Conservation (phyloP, 2,888 invertebrate species). For the Chaetoderma sp. region DNA sequence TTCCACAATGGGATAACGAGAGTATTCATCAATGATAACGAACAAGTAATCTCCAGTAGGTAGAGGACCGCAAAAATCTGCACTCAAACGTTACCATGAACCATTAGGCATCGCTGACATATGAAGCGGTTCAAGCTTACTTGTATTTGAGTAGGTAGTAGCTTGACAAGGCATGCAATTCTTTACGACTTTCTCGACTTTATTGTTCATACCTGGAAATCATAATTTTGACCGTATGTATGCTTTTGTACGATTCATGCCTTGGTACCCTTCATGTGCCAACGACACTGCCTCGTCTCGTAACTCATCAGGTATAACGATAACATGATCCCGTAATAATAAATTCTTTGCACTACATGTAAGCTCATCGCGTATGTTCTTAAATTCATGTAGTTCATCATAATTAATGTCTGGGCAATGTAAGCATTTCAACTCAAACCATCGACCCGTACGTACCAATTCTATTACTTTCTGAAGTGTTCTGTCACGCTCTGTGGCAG, state of each 20-base stretch:
- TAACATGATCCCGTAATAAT: background rate
- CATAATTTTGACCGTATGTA: constrained; percentile 37
- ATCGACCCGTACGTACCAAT: constrained; percentile 18
- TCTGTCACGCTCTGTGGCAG: background rate
- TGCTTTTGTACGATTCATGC: constrained; percentile 25
- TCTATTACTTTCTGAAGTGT: constrained; percentile 29
- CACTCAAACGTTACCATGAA: constrained; percentile 29
- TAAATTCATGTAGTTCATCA: constrained; percentile 13
- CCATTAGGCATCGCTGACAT: constrained; percentile 31
- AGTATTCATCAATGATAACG: constrained; percentile 17
- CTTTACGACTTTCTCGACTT: constrained; percentile 21
- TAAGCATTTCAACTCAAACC: constrained; percentile 27
- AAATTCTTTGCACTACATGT: constrained; percentile 17
- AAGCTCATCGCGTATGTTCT: constrained; percentile 30
- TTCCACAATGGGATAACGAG: constrained; percentile 24
- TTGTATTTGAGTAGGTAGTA: constrained; percentile 6
- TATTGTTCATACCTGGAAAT: constrained; percentile 38
- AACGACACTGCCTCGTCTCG: constrained; percentile 5
- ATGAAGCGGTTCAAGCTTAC: constrained; percentile 27
- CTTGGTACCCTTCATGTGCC: constrained; percentile 32
- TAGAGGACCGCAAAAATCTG: constrained; percentile 33
- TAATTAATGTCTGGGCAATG: constrained; percentile 20
- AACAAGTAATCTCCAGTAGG: constrained; percentile 18
- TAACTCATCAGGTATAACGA: background rate
- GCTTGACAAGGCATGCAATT: constrained; percentile 23